Evolutionary conservation across 1,140 invertebrate genomes (phyloP), one percentile per base, ranked within the genome.

Genomic region (Argopecten irradians): DNA sequence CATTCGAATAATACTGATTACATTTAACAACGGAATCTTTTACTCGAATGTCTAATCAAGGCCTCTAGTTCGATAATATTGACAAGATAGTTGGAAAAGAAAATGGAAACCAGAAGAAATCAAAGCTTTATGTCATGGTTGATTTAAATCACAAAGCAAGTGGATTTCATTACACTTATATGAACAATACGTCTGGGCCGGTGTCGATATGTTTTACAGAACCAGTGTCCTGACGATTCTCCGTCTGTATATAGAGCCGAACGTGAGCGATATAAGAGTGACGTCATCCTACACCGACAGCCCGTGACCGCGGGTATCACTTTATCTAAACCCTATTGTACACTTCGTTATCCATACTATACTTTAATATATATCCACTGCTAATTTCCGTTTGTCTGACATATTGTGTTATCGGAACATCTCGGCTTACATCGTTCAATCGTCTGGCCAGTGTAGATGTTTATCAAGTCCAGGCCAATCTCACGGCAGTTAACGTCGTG

Each of bases 371-470:
- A 71, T 71, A 71, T 71, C 55, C n/a, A 71, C 19, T 28, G 55
- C 55, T 71, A 71, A 71, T 71, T 71, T 71, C 55, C 55, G 55
- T 71, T 71, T n/a, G 55, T 71, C 55, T 71, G 55, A 28, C 55
- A 71, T 71, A 71, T 28, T 71, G 55, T 71, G 28, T 71, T 71
- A 71, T 71, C 55, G 55, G 55, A 71, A 71, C 55, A 71, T 71
- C 55, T 71, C 55, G 55, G 55, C 55, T 71, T 71, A 71, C 55
- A 71, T 71, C 22, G 22, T n/a, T 71, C 55, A 11, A 71, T 71
- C 55, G 55, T 71, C 55, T 71, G 55, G 55, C 55, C n/a, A 71
- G 55, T 71, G n/a, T 71, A 71, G 55, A 71, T 71, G 55, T 71
- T 8, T 71, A 71, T 71, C 55, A 7, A 5, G 55, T 71, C 55